Evolutionary conservation across 2,113 vertebrate genomes (phyloP), one percentile per base, ranked within the genome.

Genomic region (Centropus bengalensis): DNA sequence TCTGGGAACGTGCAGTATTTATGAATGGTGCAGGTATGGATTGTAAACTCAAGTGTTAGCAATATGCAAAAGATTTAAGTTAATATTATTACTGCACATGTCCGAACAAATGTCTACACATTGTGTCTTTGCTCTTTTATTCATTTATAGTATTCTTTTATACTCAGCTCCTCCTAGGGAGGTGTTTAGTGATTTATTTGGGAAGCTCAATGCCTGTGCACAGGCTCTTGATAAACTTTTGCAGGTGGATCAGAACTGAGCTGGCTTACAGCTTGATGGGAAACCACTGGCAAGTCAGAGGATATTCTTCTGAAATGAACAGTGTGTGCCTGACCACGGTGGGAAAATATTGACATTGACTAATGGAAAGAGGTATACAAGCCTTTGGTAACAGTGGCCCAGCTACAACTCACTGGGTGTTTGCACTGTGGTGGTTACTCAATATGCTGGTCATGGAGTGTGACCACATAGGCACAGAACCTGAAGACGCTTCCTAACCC

Each of bases 381-480:
- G 26, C 5, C 38, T 67, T 67, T 78, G 62, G 17, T 20, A 64
- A 26, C 0, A 1, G 30, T 55, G 82, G 76, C 70, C 20, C 62
- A 42, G 82, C 45, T 49, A 8, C 49, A 24, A 2, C 17, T 45
- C 5, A 8, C 23, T 22, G 64, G 8, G 13, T 42, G 60, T 78
- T 63, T 67, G 88, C 44, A 19, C 52, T 92, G 71, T 1, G 3
- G 55, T 60, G 60, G 12, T 74, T 69, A 30, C 71, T 45, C 16
- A 32, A n/a, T 6, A 8, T 6, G 21, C 63, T 36, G 8, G 52
- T 27, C 0, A 1, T 21, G 45, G 22, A 30, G 30, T 1, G 38
- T 1, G 23, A 28, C 44, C 70, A 9, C 45, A 5, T 3, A 49
- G n/a, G 63, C 63, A 70, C 32, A 18, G 36, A 44, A 5, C 38